These are phyloP conservation scores for Gnatocerus cornutus DNA, from an alignment of 2,888 invertebrate species.

Conservation along the genomic window DNA sequence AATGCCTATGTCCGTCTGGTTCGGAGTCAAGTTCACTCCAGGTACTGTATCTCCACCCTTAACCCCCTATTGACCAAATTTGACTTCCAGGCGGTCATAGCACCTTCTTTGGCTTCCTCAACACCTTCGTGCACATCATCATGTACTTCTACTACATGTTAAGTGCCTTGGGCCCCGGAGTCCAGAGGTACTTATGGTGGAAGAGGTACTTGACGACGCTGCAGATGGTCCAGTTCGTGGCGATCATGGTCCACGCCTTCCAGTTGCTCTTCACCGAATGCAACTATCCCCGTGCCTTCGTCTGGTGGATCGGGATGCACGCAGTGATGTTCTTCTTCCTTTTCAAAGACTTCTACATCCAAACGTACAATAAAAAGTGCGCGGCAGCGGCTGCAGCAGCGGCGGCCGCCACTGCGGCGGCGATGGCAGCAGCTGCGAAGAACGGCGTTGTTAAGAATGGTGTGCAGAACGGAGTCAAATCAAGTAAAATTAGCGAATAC, in stretches of 20 bases:
- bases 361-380: slow-evolving; percentile 76
- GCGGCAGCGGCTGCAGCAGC: slow-evolving; percentile 40
- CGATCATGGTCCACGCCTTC: slow-evolving; percentile 94
- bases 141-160: slow-evolving; percentile 97
- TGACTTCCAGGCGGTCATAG: slow-evolving; percentile 87
- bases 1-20: slow-evolving; percentile 99
- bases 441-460: slow-evolving; percentile 53
- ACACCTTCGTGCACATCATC: slow-evolving; percentile 97
- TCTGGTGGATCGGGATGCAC: slow-evolving; percentile 97
- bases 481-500: slow-evolving; percentile 71
- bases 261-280: slow-evolving; percentile 93
- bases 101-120: slow-evolving; percentile 95
- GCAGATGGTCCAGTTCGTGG: slow-evolving; percentile 95
- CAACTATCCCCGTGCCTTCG: slow-evolving; percentile 94
- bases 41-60: slow-evolving; percentile 71
- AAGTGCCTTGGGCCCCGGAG: slow-evolving; percentile 90
- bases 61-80: background rate
- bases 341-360: slow-evolving; percentile 95
- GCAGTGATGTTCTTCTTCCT: slow-evolving; percentile 97
- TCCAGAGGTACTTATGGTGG: slow-evolving; percentile 95
- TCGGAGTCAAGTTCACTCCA: slow-evolving; percentile 96
- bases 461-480: slow-evolving; percentile 52
- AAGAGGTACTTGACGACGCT: slow-evolving; percentile 94
- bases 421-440: slow-evolving; percentile 48
- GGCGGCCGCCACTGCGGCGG: slow-evolving; percentile 47